phyloP scores from a whole-genome alignment of 2,113 vertebrate genomes.

The Noturus placidus region DNA sequence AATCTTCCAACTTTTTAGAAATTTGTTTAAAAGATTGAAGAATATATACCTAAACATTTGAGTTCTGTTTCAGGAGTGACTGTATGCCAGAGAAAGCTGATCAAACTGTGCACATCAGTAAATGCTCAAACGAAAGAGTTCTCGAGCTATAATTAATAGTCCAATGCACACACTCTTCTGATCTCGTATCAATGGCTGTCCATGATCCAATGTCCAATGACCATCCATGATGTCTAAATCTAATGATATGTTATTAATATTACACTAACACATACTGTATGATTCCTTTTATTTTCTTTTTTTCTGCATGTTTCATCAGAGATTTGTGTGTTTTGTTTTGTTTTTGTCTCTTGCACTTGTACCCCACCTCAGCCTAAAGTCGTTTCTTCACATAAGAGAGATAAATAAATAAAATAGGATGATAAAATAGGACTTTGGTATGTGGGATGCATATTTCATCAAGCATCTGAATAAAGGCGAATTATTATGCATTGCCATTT shows the following conservation, averaged over 20 bases:
- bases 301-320: constrained; percentile 57
- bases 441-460: constrained; percentile 78
- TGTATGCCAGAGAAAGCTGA: neutral
- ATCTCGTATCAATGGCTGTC: neutral
- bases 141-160: neutral
- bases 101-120: neutral
- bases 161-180: neutral
- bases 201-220: too few species aligned
- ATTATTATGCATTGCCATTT: constrained; percentile 76
- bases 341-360: constrained; percentile 57
- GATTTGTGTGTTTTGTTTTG: constrained; percentile 71
- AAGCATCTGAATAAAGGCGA: constrained; percentile 76
- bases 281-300: constrained; percentile 59
- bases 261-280: constrained; percentile 9
- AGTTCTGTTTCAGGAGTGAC: neutral
- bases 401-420: constrained; percentile 62
- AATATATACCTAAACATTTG: neutral
- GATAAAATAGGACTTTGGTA: constrained; percentile 67
- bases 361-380: constrained; percentile 64
- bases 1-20: neutral
- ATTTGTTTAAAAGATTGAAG: neutral
- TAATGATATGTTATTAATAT: constrained; percentile 13
- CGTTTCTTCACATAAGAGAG: constrained; percentile 41
- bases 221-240: neutral
- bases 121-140: neutral